Base-by-base conservation (phyloP, 2,888 invertebrate genomes). In the Aradus depressus region DNA sequence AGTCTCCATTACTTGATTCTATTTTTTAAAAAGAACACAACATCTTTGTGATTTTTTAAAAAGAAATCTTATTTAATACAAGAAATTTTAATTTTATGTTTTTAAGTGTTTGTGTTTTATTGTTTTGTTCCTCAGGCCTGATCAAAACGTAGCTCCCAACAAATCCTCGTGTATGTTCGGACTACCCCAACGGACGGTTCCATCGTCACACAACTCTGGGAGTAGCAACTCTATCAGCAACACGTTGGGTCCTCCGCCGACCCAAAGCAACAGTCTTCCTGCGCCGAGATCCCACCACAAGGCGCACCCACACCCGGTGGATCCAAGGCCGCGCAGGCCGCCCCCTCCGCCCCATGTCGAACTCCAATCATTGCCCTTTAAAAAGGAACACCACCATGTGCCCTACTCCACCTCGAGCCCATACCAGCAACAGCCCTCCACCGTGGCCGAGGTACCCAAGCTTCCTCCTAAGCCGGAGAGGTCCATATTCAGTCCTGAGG, bases 401-500 rank as follows among this genome's bases (percentile, higher is more conserved):
- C n/a, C n/a, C n/a, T n/a, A n/a, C 54, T 60, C 64, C 0, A 62
- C 65, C 37, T 64, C 65, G 3, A 66, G 64, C 0, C 62, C 64
- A 25, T 64, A 63, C 3, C 66, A 66, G 55, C 62, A 60, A 14
- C 63, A 62, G 48, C 68, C 0, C 59, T 59, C 4, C 60, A 68
- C 48, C 65, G 66, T 32, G 62, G n/a, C 39, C 35, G 41, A 34
- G 19, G 49, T 38, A 31, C 49, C 48, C 28, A 49, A 50, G 22
- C 42, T 22, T 34, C 34, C 12, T 41, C 53, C 51, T 31, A 59
- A 57, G 48, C 47, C 54, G 37, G 56, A 54, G 43, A 44, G 52
- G 34, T 70, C 70, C 23, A 69, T 69, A 48, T 68, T 64, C 54
- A 61, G 59, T 42, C 60, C 62, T 21, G 59, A 59, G 54, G n/a